Conservation (phyloP, 1,140 invertebrate species). For the Penaeus indicus region DNA sequence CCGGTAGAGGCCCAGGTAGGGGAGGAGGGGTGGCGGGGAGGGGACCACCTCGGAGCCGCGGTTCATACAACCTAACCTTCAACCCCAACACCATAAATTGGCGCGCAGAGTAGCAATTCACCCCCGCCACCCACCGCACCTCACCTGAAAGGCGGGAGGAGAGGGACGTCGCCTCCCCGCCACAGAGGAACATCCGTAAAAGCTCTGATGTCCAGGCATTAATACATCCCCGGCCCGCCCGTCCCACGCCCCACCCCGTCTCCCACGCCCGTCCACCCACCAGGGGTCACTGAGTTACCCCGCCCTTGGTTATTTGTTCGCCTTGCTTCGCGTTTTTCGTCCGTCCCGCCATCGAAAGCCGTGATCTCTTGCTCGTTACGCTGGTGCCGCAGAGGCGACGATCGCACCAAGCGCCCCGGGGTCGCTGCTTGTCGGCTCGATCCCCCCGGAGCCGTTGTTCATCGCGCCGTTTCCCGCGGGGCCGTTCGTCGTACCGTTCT, state of each 20-base stretch:
- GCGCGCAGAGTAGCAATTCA: conserved; percentile 45
- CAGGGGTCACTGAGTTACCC: not conserved
- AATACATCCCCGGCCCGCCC: not conserved
- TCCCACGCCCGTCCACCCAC: conserved; percentile 29
- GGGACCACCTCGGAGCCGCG: not conserved
- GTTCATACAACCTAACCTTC: conserved; percentile 26
- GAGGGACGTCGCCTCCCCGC: too few relatives aligned
- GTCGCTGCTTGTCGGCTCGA: too few relatives aligned
- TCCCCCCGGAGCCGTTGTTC: too few relatives aligned
- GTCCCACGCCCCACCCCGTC: conserved; percentile 3
- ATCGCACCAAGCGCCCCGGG: too few relatives aligned
- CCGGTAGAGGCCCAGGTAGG: conserved; percentile 4
- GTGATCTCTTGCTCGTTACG: too few relatives aligned
- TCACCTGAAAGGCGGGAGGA: not conserved
- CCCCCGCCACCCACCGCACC: not conserved
- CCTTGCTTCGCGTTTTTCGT: too few relatives aligned
- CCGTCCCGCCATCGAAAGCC: too few relatives aligned
- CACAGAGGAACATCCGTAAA: too few relatives aligned
- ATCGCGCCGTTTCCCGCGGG: too few relatives aligned
- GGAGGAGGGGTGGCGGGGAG: not conserved
- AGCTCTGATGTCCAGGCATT: too few relatives aligned
- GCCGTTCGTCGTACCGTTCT: too few relatives aligned
- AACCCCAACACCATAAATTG: conserved; percentile 43
- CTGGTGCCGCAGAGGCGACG: too few relatives aligned
- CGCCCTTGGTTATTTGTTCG: not conserved